A percentile compares a stretch with the other conserved stretches of the same genome.
Conservation (phyloP, 2,797 vertebrate species). For the Schizopygopsis pylzovi region DNA sequence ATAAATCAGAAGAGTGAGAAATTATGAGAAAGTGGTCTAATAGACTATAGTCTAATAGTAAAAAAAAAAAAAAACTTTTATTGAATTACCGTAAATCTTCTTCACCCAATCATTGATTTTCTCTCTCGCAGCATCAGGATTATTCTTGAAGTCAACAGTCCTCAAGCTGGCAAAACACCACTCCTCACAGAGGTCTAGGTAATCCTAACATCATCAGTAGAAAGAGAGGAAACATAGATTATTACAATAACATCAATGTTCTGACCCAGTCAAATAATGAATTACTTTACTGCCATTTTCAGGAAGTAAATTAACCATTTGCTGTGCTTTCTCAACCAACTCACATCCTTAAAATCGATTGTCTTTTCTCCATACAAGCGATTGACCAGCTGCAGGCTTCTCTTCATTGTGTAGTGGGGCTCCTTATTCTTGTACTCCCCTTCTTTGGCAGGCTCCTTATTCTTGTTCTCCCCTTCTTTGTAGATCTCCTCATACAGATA, state of each 20-base stretch:
- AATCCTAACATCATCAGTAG: background rate
- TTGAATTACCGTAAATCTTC: background rate
- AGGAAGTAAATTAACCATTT: background rate
- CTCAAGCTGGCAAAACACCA: background rate
- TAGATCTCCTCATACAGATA: constrained; percentile 4
- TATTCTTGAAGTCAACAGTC: background rate
- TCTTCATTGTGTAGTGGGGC: no score
- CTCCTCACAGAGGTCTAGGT: background rate
- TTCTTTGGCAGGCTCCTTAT: background rate
- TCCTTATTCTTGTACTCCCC: no score
- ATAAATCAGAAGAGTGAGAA: background rate
- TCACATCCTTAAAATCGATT: background rate
- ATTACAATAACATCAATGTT: background rate
- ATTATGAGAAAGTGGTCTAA: background rate
- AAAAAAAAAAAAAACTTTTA: background rate
- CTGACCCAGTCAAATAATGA: background rate
- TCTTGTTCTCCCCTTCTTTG: background rate
- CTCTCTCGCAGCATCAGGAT: background rate
- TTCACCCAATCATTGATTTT: fast-evolving
- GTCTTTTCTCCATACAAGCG: background rate
- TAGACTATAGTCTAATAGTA: background rate
- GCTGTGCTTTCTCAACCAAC: background rate
- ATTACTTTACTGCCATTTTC: background rate
- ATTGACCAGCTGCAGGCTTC: background rate
- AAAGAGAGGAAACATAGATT: background rate